These are phyloP conservation scores for Neoaliturus tenellus DNA, from an alignment of 2,888 invertebrate species.

Conservation along the genomic window DNA sequence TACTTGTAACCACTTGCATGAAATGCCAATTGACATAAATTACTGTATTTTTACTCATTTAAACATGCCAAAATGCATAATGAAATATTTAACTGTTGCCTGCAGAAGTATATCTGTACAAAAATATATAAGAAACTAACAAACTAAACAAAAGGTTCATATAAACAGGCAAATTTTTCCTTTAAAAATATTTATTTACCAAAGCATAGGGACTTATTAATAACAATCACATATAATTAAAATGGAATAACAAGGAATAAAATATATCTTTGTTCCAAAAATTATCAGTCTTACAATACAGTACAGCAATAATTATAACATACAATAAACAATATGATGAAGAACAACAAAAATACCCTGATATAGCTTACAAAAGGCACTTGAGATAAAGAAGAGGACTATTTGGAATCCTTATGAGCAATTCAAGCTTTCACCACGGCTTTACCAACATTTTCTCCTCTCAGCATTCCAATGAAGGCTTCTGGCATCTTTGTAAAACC, in stretches of 20 bases:
- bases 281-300: background rate
- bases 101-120: too few species aligned
- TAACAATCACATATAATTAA: too few species aligned
- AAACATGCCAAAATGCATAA: too few species aligned
- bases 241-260: background rate
- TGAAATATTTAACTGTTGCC: too few species aligned
- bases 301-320: background rate
- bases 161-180: too few species aligned
- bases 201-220: too few species aligned
- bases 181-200: too few species aligned
- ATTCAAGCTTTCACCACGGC: conserved; percentile 79
- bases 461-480: conserved; percentile 79
- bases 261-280: background rate
- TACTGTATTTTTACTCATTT: too few species aligned
- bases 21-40: too few species aligned
- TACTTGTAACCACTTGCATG: too few species aligned
- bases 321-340: background rate
- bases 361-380: background rate
- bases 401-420: background rate
- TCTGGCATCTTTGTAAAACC: conserved; percentile 86
- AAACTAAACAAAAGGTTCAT: too few species aligned
- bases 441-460: conserved; percentile 83
- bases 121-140: too few species aligned
- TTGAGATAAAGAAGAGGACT: background rate
- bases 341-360: background rate